phyloP scores from a whole-genome alignment of 1,140 invertebrate species.

The Drosophila bocqueti region DNA sequence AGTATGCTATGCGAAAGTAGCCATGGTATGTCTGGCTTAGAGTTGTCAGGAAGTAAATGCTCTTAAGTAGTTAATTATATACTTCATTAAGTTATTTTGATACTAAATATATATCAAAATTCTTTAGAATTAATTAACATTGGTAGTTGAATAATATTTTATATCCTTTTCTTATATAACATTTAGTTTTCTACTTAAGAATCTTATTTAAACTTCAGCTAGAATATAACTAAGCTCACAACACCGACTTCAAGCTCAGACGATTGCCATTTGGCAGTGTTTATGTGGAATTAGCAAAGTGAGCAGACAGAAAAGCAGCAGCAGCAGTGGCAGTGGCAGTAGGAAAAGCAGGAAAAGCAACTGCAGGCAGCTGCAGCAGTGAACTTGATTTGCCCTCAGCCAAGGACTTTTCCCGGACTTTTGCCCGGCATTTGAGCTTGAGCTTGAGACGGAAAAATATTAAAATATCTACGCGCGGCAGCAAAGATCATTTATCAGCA shows the following conservation, averaged over 20 bases:
- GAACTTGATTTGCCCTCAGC: slow-evolving; percentile 84
- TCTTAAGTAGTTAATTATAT: background rate
- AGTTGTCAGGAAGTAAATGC: background rate
- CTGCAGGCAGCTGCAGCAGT: slow-evolving; percentile 49
- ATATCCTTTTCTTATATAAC: background rate
- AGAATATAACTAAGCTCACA: slow-evolving; percentile 3
- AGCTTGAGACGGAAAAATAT: slow-evolving; percentile 76
- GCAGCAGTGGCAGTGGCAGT: background rate
- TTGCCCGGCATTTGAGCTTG: slow-evolving; percentile 32
- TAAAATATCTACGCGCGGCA: slow-evolving; percentile 75
- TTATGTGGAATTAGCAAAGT: slow-evolving; percentile 63
- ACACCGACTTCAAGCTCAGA: slow-evolving; percentile 21
- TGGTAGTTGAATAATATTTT: too few species aligned
- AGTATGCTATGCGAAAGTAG: slow-evolving; percentile 23
- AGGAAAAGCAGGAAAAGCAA: slow-evolving; percentile 15
- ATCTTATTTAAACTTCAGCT: slow-evolving; percentile 5
- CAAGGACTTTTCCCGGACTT: slow-evolving; percentile 70
- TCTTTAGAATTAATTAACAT: background rate
- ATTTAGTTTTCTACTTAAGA: background rate
- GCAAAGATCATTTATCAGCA: slow-evolving; percentile 80
- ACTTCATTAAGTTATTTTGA: too few species aligned
- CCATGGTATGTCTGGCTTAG: background rate
- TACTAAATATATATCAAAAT: background rate
- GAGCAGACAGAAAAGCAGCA: slow-evolving; percentile 43
- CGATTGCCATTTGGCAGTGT: slow-evolving; percentile 52